Evolutionary conservation across 1,140 invertebrate genomes (phyloP).

Genomic region (Zophobas morio): DNA sequence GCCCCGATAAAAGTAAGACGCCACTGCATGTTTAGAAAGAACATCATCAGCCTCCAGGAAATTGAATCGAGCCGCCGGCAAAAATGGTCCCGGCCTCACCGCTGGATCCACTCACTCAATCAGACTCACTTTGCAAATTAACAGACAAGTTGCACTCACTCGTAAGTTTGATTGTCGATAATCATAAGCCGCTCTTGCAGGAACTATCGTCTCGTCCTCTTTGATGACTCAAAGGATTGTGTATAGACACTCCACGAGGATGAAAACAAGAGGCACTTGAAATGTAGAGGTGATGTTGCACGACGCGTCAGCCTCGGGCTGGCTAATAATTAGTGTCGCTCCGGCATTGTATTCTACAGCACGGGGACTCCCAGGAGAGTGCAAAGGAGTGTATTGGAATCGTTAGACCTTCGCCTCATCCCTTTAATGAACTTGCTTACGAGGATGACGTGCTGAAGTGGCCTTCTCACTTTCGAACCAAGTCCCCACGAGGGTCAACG

Average conservation of each 20-base stretch:
- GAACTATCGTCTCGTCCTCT: neutral
- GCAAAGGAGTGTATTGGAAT: slow-evolving; percentile 34
- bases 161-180: slow-evolving; percentile 4
- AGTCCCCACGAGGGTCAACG: too few species aligned
- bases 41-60: slow-evolving; percentile 15
- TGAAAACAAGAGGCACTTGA: slow-evolving; percentile 30
- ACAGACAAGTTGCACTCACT: neutral
- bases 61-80: slow-evolving; percentile 38
- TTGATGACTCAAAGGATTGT: slow-evolving; percentile 11
- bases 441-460: slow-evolving; percentile 44
- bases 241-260: slow-evolving; percentile 3
- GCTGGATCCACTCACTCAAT: neutral
- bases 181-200: neutral
- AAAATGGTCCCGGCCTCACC: neutral
- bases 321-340: slow-evolving; percentile 41
- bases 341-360: slow-evolving; percentile 35
- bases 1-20: slow-evolving; percentile 15
- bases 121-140: neutral
- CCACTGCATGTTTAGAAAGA: neutral
- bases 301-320: slow-evolving; percentile 23
- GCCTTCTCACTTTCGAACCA: slow-evolving; percentile 42
- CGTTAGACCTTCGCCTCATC: slow-evolving; percentile 25
- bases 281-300: slow-evolving; percentile 35
- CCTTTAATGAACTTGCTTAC: slow-evolving; percentile 43
- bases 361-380: slow-evolving; percentile 38